Evolutionary conservation across 2,113 vertebrate genomes (phyloP).

Genomic region (Gopherus flavomarginatus): DNA sequence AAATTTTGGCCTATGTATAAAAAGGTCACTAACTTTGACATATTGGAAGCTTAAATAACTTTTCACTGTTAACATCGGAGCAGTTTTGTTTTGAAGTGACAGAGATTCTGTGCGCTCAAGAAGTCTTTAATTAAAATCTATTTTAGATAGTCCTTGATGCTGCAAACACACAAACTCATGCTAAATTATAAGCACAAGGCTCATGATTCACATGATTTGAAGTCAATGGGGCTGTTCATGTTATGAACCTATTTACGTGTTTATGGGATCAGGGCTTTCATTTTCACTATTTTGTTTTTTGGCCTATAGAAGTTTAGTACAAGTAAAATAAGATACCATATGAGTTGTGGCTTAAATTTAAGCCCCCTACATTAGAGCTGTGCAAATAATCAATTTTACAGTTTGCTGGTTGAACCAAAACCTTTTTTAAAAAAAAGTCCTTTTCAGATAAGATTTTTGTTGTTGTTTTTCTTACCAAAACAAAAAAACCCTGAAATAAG

Average conservation of each 20-base stretch:
- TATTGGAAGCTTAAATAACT: not conserved
- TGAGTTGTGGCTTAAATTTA: not conserved
- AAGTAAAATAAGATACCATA: no score
- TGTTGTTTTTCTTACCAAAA: not conserved
- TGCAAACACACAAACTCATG: not conserved
- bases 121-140: not conserved
- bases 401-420: not conserved
- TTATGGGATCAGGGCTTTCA: not conserved
- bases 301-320: not conserved
- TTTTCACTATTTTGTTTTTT: not conserved
- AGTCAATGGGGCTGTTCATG: not conserved
- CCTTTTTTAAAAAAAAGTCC: not conserved
- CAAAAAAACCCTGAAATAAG: no score
- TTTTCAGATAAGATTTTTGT: not conserved
- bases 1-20: not conserved
- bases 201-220: not conserved
- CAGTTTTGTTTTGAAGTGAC: not conserved
- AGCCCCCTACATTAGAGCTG: not conserved
- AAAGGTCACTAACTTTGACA: not conserved
- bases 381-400: not conserved
- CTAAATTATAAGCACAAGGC: not conserved
- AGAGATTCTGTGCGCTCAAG: not conserved
- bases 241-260: accelerated
- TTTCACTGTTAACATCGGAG: not conserved
- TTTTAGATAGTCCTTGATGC: accelerated